Evolutionary conservation across 2,797 vertebrate genomes (phyloP).

Genomic region (Bovichtus variegatus): DNA sequence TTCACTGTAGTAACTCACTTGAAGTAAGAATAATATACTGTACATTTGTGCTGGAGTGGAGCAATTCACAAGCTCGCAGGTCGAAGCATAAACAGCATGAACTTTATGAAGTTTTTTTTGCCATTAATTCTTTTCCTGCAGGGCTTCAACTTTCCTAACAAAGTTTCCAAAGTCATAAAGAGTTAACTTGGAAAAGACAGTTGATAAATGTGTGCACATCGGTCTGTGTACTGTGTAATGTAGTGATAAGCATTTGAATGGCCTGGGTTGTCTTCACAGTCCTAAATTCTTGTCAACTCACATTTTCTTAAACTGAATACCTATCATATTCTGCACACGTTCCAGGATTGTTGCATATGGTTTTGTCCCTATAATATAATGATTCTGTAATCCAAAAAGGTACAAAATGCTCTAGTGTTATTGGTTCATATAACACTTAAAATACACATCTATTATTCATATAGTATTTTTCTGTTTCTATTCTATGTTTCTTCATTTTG

Average conservation of each 20-base stretch:
- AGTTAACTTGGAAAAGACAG: neutral
- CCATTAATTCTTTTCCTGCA: conserved; percentile 9
- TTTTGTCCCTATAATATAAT: neutral
- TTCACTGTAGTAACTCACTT: conserved; percentile 42
- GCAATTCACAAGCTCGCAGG: conserved; percentile 16
- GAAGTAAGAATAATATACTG: conserved; percentile 42
- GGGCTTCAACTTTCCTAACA: conserved; percentile 15
- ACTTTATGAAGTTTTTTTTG: neutral
- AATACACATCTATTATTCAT: conserved; percentile 28
- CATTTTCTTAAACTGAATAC: conserved; percentile 3
- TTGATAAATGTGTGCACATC: neutral
- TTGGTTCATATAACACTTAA: conserved; percentile 26
- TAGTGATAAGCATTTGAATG: neutral
- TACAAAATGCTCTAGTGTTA: neutral
- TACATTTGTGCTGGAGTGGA: conserved; percentile 9
- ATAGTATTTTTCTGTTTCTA: conserved; percentile 23
- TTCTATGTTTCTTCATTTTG: conserved; percentile 45
- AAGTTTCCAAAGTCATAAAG: conserved; percentile 7
- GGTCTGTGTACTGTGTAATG: neutral
- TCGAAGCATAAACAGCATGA: conserved; percentile 13
- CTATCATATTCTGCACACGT: conserved; percentile 3
- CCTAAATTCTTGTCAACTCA: neutral
- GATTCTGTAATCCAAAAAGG: neutral
- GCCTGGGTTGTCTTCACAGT: neutral
- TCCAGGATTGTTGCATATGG: neutral